Evolutionary conservation across 2,797 vertebrate genomes (phyloP), one percentile per base, ranked within the genome.

Genomic region (Enteromius paludinosus): DNA sequence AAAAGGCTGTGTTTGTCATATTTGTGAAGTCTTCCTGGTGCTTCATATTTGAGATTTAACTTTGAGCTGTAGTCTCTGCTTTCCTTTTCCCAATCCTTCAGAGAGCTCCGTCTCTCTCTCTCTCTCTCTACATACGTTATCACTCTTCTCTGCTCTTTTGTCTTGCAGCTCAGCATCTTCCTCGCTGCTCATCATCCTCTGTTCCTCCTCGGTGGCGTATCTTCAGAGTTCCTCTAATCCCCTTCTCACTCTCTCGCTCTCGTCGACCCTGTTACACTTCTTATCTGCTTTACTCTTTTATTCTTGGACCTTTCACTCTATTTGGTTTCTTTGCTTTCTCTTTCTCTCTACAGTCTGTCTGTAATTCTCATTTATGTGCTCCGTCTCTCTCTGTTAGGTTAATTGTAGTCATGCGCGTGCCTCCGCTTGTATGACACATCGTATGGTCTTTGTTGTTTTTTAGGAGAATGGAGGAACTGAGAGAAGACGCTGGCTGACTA

Each of bases 161-260:
- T 83, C 76, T 83, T 69, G 33, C 54, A 79, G 81, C 85, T 70
- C 47, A 70, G 85, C 66, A 66, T 72, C 81, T 73, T 72, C 76
- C 62, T 85, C 69, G 38, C 54, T 62, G 43, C 77, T 61, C 56
- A 33, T 65, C 84, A 77, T 85, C 76, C 72, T 75, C 65, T 86
- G 54, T 86, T 82, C 79, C 65, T 86, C 65, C 76, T 70, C 76
- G 41, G 73, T 86, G 47, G 80, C 30, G 20, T 68, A 74, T 78
- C 79, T 68, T 41, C 52, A 81, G 65, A 73, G 71, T 64, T 71
- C 64, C 69, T 87, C 83, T 61, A 47, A 77, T 82, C 65, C 75
- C 52, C 76, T 79, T 75, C 54, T 52, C 66, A 62, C 52, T 74
- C 82, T 72, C 68, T 52, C 52, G 3, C 74, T 68, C 61, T 61